Conservation (phyloP, 2,888 invertebrate species). For the Iselma pallidipennis region DNA sequence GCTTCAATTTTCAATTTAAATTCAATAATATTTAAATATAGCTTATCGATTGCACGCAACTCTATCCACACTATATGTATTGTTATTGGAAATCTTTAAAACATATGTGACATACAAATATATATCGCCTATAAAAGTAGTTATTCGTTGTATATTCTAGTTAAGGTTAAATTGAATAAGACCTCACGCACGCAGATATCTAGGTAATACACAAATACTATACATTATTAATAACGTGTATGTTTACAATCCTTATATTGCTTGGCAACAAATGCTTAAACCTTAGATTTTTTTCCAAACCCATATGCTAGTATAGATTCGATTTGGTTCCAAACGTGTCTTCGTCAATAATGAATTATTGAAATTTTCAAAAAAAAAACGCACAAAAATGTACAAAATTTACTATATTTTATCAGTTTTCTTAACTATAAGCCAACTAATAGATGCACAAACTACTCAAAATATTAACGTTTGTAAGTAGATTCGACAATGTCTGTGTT, state of each 20-base stretch:
- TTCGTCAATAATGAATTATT: slow-evolving; percentile 13
- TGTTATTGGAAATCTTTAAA: not conserved
- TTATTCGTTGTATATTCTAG: too few species aligned
- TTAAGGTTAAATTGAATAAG: not conserved
- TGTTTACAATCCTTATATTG: slow-evolving; percentile 16
- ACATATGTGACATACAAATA: not conserved
- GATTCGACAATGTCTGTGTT: slow-evolving; percentile 14
- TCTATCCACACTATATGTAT: not conserved
- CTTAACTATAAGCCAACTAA: not conserved
- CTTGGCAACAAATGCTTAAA: slow-evolving; percentile 17
- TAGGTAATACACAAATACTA: not conserved
- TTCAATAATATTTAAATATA: not conserved
- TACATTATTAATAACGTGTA: slow-evolving; percentile 18
- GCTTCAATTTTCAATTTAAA: not conserved
- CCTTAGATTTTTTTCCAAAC: slow-evolving; percentile 3
- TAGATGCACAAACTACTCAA: slow-evolving; percentile 65
- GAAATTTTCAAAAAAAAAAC: not conserved
- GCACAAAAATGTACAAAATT: slow-evolving; percentile 8
- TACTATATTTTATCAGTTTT: not conserved
- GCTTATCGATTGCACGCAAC: too few species aligned
- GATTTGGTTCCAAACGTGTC: slow-evolving; percentile 9
- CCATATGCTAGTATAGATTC: not conserved
- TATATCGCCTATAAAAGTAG: not conserved
- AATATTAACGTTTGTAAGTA: slow-evolving; percentile 75
- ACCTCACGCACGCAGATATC: not conserved